Evolutionary conservation across 1,140 invertebrate species (phyloP).

Genomic region (Copidosoma floridanum): DNA sequence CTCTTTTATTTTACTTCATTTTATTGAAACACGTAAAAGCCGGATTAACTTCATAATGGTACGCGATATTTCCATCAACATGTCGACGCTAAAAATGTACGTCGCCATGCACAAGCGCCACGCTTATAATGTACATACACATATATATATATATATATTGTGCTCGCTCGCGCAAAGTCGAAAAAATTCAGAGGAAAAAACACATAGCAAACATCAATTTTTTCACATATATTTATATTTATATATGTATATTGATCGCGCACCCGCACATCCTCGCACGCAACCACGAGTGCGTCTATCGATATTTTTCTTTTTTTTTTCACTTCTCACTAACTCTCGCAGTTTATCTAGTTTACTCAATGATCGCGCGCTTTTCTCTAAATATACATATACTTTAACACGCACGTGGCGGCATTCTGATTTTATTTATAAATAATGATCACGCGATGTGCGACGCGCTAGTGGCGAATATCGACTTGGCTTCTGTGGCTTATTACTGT

Average conservation of each 20-base stretch:
- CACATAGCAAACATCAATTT: constrained; percentile 22
- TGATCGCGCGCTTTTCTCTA: background rate
- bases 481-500: constrained; percentile 1
- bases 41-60: too few relatives aligned
- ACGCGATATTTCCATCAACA: too few relatives aligned
- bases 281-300: too few relatives aligned
- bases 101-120: too few relatives aligned
- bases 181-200: constrained; percentile 17
- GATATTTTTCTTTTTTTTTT: background rate
- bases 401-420: too few relatives aligned
- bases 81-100: too few relatives aligned
- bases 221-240: background rate
- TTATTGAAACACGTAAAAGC: too few relatives aligned
- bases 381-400: too few relatives aligned
- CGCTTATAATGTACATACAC: too few relatives aligned
- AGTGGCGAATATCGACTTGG: constrained; percentile 9
- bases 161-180: constrained; percentile 3
- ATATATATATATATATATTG: too few relatives aligned
- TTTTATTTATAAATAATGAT: background rate
- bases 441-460: constrained; percentile 8
- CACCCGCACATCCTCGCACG: constrained; percentile 14
- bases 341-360: background rate
- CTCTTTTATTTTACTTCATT: too few relatives aligned
- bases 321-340: background rate
- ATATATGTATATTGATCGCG: constrained; percentile 3